Evolutionary conservation across 1,140 invertebrate genomes (phyloP), one percentile per base, ranked within the genome.

Genomic region (Nautilus pompilius): DNA sequence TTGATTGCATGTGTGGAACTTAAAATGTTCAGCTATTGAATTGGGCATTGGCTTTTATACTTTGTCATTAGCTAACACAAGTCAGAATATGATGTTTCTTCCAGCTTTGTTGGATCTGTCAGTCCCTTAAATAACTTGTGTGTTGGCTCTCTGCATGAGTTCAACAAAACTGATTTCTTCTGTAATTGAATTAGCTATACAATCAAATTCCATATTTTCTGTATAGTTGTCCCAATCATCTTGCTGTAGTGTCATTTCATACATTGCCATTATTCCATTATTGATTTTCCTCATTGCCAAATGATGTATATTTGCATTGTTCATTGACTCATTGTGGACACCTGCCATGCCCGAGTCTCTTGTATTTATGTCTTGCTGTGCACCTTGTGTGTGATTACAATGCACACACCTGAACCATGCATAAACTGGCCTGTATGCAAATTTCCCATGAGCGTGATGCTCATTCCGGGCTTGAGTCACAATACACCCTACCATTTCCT

Each of bases 21-120:
- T 66, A 53, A 46, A 69, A 8, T 66, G 29, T 26, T 65, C 28
- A 6, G 66, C 48, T 71, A 30, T n/a, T 34, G 2, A 58, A 66
- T n/a, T n/a, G 13, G 66, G 68, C 26, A 45, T 48, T 20, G 68
- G 71, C 62, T 22, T n/a, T 61, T 17, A 64, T 70, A 60, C n/a
- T 66, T 34, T 20, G 63, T 51, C 0, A 71, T 30, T 20, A 68
- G 30, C 5, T 63, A 32, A 20, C 59, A 41, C 53, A 67, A 32
- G 3, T 68, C 60, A 3, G 30, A 32, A 51, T 53, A 70, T 6
- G 49, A 30, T 36, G 59, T 63, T 10, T 53, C 58, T 8, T 29
- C 55, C 5, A 66, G 66, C 26, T 65, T 65, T 2, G 13, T 22
- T 24, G 68, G 62, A 5, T 54, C 56, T 22, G 29, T 28, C 24